Conservation (phyloP, 2,888 invertebrate genomes). For the Apocheima hispidaria region DNA sequence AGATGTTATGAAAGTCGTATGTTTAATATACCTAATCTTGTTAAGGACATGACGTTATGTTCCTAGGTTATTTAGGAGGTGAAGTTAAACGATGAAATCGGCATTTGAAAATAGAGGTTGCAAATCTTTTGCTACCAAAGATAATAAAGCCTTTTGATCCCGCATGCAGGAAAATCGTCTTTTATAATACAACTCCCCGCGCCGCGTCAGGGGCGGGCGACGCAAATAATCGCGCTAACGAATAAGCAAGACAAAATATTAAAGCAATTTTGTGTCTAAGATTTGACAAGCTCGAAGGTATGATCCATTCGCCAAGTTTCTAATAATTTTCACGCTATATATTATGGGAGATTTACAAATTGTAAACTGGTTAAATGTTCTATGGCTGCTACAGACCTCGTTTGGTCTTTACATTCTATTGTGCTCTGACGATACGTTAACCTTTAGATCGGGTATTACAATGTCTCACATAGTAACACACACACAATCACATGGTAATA, state of each 20-base stretch:
- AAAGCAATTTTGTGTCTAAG: too few relatives aligned
- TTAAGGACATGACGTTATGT: neutral
- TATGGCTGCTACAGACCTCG: neutral
- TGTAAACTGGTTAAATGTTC: too few relatives aligned
- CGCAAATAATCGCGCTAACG: too few relatives aligned
- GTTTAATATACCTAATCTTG: neutral
- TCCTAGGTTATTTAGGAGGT: neutral
- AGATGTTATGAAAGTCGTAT: neutral
- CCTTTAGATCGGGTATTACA: slow-evolving; percentile 1
- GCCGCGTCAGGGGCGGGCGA: too few relatives aligned
- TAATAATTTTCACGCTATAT: too few relatives aligned
- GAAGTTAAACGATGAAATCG: neutral
- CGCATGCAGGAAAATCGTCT: too few relatives aligned
- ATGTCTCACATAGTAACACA: neutral
- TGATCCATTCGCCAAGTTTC: too few relatives aligned
- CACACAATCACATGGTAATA: neutral
- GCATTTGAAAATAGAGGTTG: neutral
- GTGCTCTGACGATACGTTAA: slow-evolving; percentile 7
- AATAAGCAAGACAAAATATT: too few relatives aligned
- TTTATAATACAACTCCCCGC: too few relatives aligned
- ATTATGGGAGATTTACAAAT: too few relatives aligned
- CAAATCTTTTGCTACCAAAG: neutral
- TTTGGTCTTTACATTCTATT: slow-evolving; percentile 1
- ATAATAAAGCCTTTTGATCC: too few relatives aligned
- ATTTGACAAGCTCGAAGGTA: too few relatives aligned